Conservation (phyloP, 1,140 invertebrate species). For the Cotesia glomerata region DNA sequence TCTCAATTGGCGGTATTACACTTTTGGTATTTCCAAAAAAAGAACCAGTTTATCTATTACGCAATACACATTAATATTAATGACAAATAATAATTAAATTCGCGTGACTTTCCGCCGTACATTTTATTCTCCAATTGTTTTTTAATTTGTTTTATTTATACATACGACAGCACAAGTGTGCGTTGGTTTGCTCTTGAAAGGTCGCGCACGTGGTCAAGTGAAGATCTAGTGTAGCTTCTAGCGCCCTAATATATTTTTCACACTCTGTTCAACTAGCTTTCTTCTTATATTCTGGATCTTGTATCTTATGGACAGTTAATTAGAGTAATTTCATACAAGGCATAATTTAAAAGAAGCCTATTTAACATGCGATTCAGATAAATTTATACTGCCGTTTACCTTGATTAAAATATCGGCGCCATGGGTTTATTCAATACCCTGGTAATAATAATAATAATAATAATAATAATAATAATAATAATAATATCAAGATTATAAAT, state of each 20-base stretch:
- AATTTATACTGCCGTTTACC: not conserved
- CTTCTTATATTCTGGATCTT: too few relatives aligned
- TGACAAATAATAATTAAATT: too few relatives aligned
- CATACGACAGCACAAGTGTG: not conserved
- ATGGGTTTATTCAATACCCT: too few relatives aligned
- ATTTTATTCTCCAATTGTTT: not conserved
- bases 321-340: too few relatives aligned
- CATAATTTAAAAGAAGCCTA: too few relatives aligned
- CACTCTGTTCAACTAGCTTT: not conserved
- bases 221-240: not conserved
- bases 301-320: too few relatives aligned
- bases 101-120: not conserved
- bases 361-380: not conserved
- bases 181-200: constrained; percentile 10
- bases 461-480: too few relatives aligned
- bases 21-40: not conserved
- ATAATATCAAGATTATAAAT: too few relatives aligned
- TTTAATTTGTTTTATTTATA: not conserved
- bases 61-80: not conserved
- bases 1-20: too few relatives aligned
- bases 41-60: not conserved
- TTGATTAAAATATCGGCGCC: too few relatives aligned
- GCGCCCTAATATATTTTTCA: not conserved
- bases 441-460: too few relatives aligned
- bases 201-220: constrained; percentile 19